Percentiles rank a stretch among this genome's conserved stretches.
Evolutionary conservation across 2,888 invertebrate genomes (phyloP).

Genomic region (Caenorhabditis sp.): DNA sequence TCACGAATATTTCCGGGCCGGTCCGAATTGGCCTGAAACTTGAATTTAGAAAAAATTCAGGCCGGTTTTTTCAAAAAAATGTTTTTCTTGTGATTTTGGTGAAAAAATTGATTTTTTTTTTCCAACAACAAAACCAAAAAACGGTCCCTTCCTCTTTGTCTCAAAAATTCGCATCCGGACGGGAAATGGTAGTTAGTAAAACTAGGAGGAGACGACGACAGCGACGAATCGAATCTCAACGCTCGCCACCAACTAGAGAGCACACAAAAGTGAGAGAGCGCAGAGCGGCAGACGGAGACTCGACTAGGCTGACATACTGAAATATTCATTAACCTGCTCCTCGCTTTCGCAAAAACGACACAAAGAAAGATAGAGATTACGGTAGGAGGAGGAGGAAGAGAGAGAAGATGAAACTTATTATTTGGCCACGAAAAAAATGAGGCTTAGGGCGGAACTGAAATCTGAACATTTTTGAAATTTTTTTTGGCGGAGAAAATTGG

Average conservation of each 20-base stretch:
- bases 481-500: too few species aligned
- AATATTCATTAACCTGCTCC: constrained; percentile 36
- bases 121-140: too few species aligned
- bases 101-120: too few species aligned
- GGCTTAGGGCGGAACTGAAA: background rate
- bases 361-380: constrained; percentile 23
- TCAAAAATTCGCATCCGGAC: background rate
- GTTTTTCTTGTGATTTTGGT: too few species aligned
- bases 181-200: background rate
- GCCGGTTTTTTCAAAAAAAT: too few species aligned
- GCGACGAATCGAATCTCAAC: background rate
- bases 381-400: constrained; percentile 13
- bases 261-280: background rate
- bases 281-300: background rate
- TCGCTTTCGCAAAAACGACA: constrained; percentile 1
- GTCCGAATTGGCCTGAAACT: too few species aligned
- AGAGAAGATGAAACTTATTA: background rate
- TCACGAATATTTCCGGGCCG: too few species aligned
- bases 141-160: background rate
- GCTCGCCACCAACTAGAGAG: background rate
- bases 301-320: constrained; percentile 20
- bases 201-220: background rate
- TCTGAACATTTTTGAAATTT: too few species aligned
- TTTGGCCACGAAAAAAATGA: constrained; percentile 3
- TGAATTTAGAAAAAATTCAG: too few species aligned